Percentiles rank a stretch among this genome's conserved stretches.
phyloP scores from a whole-genome alignment of 1,140 invertebrate species.

The Pissodes strobi region DNA sequence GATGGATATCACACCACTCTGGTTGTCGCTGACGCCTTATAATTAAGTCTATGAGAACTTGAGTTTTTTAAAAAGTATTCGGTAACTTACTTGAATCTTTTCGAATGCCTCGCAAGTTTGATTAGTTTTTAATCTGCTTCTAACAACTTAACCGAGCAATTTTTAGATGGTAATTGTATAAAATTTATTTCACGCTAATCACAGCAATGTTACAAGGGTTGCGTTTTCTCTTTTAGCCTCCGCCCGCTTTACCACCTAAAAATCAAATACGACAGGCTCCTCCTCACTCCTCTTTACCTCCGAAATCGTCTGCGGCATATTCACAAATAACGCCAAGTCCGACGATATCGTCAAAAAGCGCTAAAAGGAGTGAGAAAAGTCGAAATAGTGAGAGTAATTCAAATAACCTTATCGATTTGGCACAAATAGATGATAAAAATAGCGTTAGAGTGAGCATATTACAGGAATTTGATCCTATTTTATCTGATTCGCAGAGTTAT shows the following conservation, averaged over 20 bases:
- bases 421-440: constrained; percentile 57
- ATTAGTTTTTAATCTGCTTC: too few relatives aligned
- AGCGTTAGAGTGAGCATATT: constrained; percentile 77
- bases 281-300: constrained; percentile 36
- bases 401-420: constrained; percentile 60
- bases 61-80: too few relatives aligned
- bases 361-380: background rate
- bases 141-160: too few relatives aligned
- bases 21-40: too few relatives aligned
- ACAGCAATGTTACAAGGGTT: background rate
- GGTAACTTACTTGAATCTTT: too few relatives aligned
- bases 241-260: constrained; percentile 52
- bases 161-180: too few relatives aligned
- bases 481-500: constrained; percentile 61
- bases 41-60: too few relatives aligned
- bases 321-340: constrained; percentile 17
- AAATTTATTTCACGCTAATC: background rate
- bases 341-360: background rate
- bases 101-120: too few relatives aligned
- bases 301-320: constrained; percentile 30
- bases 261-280: constrained; percentile 47
- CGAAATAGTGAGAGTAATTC: constrained; percentile 29
- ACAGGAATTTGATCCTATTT: constrained; percentile 81
- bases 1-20: too few relatives aligned
- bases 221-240: constrained; percentile 35